Evolutionary conservation across 1,140 invertebrate species (phyloP).

Genomic region (Dryas iulia): DNA sequence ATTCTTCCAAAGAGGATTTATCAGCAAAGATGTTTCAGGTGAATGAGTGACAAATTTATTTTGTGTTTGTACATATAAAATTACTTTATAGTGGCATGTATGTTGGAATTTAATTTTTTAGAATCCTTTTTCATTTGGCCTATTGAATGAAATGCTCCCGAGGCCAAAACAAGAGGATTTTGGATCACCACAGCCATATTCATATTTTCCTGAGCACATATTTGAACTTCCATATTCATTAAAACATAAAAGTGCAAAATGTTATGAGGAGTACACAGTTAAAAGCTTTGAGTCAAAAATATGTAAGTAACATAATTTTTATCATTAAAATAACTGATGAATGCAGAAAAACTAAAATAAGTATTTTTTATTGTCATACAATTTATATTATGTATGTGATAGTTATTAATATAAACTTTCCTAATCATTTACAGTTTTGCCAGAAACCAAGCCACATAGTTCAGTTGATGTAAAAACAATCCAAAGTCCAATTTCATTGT

Average conservation of each 20-base stretch:
- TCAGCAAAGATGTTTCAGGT: conserved; percentile 62
- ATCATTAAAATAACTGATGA: background rate
- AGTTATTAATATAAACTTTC: background rate
- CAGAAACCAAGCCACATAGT: conserved; percentile 37
- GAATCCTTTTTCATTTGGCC: conserved; percentile 75
- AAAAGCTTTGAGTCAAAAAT: conserved; percentile 70
- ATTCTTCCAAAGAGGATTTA: conserved; percentile 49
- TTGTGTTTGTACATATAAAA: too few relatives aligned
- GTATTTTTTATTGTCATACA: too few relatives aligned
- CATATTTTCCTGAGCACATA: conserved; percentile 70
- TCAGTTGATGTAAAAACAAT: conserved; percentile 49
- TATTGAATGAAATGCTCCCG: conserved; percentile 71
- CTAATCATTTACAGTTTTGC: conserved; percentile 42
- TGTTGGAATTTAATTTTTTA: too few relatives aligned
- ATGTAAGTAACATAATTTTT: conserved; percentile 44
- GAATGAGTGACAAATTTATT: background rate
- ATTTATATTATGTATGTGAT: too few relatives aligned
- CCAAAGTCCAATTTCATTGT: conserved; percentile 58
- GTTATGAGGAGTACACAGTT: conserved; percentile 60
- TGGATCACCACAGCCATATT: conserved; percentile 72
- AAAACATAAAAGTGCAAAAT: conserved; percentile 40
- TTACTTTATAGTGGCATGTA: too few relatives aligned
- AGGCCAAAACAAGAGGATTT: conserved; percentile 51
- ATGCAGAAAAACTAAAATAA: background rate
- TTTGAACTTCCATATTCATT: conserved; percentile 73